These are phyloP conservation scores for Scaeva pyrastri DNA, from an alignment of 2,888 invertebrate genomes.

Conservation along the genomic window DNA sequence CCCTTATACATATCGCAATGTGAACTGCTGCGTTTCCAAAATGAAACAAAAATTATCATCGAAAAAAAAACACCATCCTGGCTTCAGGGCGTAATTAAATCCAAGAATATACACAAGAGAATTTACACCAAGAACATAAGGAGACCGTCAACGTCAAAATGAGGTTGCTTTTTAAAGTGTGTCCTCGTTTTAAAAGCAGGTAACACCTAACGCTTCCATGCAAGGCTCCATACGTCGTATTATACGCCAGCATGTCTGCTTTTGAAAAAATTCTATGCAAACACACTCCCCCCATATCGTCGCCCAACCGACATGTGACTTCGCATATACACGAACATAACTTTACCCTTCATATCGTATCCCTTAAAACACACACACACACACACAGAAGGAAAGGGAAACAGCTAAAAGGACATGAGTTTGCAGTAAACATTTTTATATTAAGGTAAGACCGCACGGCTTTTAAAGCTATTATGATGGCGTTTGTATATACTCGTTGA, in stretches of 20 bases:
- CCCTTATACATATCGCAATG: too few species aligned
- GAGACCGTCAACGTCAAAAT: slow-evolving; percentile 23
- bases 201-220: not conserved
- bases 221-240: not conserved
- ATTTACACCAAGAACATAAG: slow-evolving; percentile 19
- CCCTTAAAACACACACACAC: too few species aligned
- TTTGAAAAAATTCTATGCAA: slow-evolving; percentile 45
- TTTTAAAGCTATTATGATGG: slow-evolving; percentile 8
- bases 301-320: slow-evolving; percentile 36
- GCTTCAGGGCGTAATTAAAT: slow-evolving; percentile 59
- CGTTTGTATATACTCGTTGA: too few species aligned
- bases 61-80: slow-evolving; percentile 9
- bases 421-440: slow-evolving; percentile 30
- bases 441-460: slow-evolving; percentile 4
- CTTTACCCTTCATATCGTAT: not conserved
- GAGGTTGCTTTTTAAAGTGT: slow-evolving; percentile 31
- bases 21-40: not conserved
- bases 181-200: not conserved
- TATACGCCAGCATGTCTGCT: slow-evolving; percentile 18
- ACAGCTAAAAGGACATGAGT: slow-evolving; percentile 43
- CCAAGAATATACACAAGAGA: slow-evolving; percentile 39
- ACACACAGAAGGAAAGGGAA: not conserved
- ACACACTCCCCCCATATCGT: slow-evolving; percentile 3
- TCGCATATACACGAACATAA: slow-evolving; percentile 28
- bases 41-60: not conserved